Conservation (phyloP, 2,113 vertebrate genomes). For the Python bivittatus region DNA sequence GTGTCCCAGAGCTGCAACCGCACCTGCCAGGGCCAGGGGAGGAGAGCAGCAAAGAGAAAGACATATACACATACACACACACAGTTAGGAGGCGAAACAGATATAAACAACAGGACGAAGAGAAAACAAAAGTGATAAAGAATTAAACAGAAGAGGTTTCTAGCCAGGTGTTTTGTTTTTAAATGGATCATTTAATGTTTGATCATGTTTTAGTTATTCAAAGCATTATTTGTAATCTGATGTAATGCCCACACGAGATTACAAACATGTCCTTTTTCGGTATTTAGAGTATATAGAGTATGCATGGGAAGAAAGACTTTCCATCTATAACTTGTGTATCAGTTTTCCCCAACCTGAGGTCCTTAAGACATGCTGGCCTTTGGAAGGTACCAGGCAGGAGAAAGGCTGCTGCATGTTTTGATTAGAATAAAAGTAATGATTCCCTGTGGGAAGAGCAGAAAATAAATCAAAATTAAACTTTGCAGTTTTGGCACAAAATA, state of each 20-base stretch:
- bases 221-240: neutral
- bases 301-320: neutral
- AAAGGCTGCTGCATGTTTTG: too few species aligned
- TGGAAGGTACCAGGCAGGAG: too few species aligned
- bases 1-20: slow-evolving; percentile 95
- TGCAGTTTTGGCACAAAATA: too few species aligned
- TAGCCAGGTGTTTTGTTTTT: neutral
- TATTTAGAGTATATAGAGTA: too few species aligned
- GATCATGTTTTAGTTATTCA: neutral
- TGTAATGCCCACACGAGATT: neutral
- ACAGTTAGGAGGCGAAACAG: slow-evolving; percentile 6
- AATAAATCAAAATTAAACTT: too few species aligned
- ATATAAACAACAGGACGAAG: neutral
- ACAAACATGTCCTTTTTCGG: neutral
- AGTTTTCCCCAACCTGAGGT: neutral
- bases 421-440: too few species aligned
- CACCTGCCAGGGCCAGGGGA: slow-evolving; percentile 72
- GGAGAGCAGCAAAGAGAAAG: slow-evolving; percentile 2
- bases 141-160: neutral
- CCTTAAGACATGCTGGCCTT: too few species aligned
- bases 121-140: slow-evolving; percentile 9
- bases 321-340: neutral
- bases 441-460: too few species aligned
- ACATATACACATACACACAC: slow-evolving; percentile 15
- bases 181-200: neutral